Conservation (phyloP, 2,797 vertebrate species). For the Distichodus sexfasciatus region DNA sequence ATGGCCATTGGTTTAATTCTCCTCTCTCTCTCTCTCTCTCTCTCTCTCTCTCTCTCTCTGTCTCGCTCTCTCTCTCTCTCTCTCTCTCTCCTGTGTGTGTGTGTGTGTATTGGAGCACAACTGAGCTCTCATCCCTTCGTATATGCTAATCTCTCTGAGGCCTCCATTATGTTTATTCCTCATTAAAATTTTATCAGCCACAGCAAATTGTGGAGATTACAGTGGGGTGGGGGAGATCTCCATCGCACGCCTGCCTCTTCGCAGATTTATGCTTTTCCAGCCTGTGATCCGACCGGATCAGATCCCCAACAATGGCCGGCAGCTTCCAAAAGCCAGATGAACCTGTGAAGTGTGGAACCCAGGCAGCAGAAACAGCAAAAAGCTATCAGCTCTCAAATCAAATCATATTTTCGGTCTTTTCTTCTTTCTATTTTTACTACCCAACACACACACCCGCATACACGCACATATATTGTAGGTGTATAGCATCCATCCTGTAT, state of each 20-base stretch:
- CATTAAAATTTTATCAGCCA: constrained; percentile 73
- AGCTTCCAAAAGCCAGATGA: constrained; percentile 1
- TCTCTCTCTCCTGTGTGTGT: constrained; percentile 3
- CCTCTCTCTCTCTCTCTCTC: constrained; percentile 9
- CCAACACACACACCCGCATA: too few species aligned
- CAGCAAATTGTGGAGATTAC: constrained; percentile 73
- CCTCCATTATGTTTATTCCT: constrained; percentile 73
- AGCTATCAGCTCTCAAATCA: background rate
- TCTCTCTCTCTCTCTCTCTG: constrained; percentile 6
- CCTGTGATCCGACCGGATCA: constrained; percentile 68
- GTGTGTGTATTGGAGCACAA: constrained; percentile 17
- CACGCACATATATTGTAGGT: too few species aligned
- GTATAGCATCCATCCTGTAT: too few species aligned
- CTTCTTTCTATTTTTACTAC: background rate
- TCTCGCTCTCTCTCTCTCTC: background rate
- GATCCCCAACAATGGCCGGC: constrained; percentile 61
- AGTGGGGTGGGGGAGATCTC: constrained; percentile 34
- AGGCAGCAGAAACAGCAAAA: background rate
- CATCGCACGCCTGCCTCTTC: constrained; percentile 50
- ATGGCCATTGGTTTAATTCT: background rate
- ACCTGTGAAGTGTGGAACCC: constrained; percentile 2
- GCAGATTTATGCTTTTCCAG: constrained; percentile 68
- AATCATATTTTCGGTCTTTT: background rate
- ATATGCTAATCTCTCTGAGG: constrained; percentile 64
- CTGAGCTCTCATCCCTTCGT: constrained; percentile 53